Base-by-base conservation (phyloP, 2,888 invertebrate genomes). In the Branchipolynoe longqiensis region DNA sequence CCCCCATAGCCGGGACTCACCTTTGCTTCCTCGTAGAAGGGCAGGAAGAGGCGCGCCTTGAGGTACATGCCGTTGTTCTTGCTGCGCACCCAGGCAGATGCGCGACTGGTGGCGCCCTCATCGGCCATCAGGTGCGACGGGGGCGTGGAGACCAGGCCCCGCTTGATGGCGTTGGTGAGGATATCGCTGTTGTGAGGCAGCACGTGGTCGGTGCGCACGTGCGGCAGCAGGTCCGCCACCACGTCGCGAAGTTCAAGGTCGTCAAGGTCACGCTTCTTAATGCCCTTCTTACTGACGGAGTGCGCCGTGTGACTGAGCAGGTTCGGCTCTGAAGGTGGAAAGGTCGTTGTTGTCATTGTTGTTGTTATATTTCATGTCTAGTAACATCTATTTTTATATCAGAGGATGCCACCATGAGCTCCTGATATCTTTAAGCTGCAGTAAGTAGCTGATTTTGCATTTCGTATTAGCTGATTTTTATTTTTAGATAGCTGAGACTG, bases 21-120 rank as follows among this genome's bases (percentile, higher is more conserved):
- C 95, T 98, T 98, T 18, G 97, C 96, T 95, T 98, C 98, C 93
- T 98, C 98, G 90, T 97, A 97, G 93, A 98, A 98, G 58, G 98
- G 98, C 95, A 97, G 96, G 94, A 98, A 99, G 88, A 98, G 95
- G 69, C 99, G 95, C 82, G 98, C 98, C 89, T 97, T 96, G 6
- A 97, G 96, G 89, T 92, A 94, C 86, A 93, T 91, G 25, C 93
- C 93, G 85, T 91, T 92, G 89, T 92, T 91, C 85, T 92, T 92
- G 22, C 90, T 89, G 40, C 93, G 90, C n/a, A 93, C 90, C 94
- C 94, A 94, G 3, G 92, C 91, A 62, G 90, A 89, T 6, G 90
- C 90, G 33, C 88, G 89, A 8, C 90, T 90, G 3, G 84, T 87
- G 12, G 94, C 93, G 87, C 95, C 95, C 88, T 97, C 97, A 82